Base-by-base conservation (phyloP, 2,888 invertebrate genomes). In the Merodon equestris region DNA sequence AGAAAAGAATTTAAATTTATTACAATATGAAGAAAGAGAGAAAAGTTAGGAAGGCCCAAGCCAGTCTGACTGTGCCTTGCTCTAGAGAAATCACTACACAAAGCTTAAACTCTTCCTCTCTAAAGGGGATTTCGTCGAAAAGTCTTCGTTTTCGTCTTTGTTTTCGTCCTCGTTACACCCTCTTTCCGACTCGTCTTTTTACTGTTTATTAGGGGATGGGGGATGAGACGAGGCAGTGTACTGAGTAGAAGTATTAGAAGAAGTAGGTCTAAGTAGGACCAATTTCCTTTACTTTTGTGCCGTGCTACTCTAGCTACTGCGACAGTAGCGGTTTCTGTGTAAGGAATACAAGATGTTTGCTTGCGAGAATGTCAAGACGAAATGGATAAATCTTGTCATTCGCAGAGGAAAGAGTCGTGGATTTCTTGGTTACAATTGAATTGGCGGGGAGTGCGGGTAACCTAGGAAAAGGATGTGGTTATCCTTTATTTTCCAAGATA, bases 311-410 rank as follows among this genome's bases (percentile, higher is more conserved):
- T 38, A 57, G 51, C 63, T 48, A 72, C 45, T 45, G 27, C 7
- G 27, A 7, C 27, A 27, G 27, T 27, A 2, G n/a, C n/a, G n/a
- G n/a, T 27, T 7, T 27, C 27, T 27, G 67, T 66, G 61, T 61
- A 58, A 48, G 18, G 61, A 58, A 58, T 68, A 64, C 61, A 70
- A 77, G 77, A 77, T 67, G 77, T 68, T 77, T 79, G 79, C 68
- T 79, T 68, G 68, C 51, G 68, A 60, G 64, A 57, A 79, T 79
- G 79, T 79, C 79, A 79, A 73, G 73, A 79, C 79, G 73, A 79
- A 79, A 73, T 79, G 79, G 79, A 79, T 73, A 79, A 79, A 73
- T 79, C 79, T 79, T 79, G 79, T 79, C 79, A 73, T 73, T 79
- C 44, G 73, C 79, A 79, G 67, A 27, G 7, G 27, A 27, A 7